Evolutionary conservation across 2,888 invertebrate species (phyloP).

Genomic region (Formica aserva): DNA sequence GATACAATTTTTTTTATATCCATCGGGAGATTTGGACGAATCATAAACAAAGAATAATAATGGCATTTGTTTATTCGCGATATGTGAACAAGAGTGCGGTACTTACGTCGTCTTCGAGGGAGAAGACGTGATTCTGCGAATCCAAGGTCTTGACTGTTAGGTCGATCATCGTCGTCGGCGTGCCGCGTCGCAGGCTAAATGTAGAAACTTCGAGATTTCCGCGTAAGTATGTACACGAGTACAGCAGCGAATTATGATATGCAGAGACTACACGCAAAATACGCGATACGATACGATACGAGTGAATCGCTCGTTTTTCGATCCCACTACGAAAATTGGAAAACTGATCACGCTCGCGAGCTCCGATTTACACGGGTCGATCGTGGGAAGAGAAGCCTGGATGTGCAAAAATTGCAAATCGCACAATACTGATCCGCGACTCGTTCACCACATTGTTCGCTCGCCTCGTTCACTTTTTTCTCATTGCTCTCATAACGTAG

Average conservation of each 20-base stretch:
- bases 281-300: no score
- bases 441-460: slow-evolving; percentile 26
- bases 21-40: not conserved
- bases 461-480: slow-evolving; percentile 38
- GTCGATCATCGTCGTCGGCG: slow-evolving; percentile 89
- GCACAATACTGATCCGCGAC: not conserved
- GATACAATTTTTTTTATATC: not conserved
- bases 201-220: slow-evolving; percentile 39
- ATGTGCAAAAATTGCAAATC: not conserved
- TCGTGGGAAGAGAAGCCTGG: no score
- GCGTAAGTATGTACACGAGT: not conserved
- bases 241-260: not conserved
- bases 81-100: not conserved
- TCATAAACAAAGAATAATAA: not conserved
- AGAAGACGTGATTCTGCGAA: slow-evolving; percentile 93
- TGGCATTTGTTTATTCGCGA: not conserved
- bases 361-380: not conserved
- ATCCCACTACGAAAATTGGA: not conserved
- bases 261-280: not conserved
- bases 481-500: slow-evolving; percentile 31
- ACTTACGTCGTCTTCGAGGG: slow-evolving; percentile 94
- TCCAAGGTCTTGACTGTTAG: slow-evolving; percentile 96
- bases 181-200: slow-evolving; percentile 21
- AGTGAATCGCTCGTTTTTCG: not conserved
- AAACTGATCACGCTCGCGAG: not conserved